Base-by-base conservation (phyloP, 1,140 invertebrate species). In the Phocides pigmalion region DNA sequence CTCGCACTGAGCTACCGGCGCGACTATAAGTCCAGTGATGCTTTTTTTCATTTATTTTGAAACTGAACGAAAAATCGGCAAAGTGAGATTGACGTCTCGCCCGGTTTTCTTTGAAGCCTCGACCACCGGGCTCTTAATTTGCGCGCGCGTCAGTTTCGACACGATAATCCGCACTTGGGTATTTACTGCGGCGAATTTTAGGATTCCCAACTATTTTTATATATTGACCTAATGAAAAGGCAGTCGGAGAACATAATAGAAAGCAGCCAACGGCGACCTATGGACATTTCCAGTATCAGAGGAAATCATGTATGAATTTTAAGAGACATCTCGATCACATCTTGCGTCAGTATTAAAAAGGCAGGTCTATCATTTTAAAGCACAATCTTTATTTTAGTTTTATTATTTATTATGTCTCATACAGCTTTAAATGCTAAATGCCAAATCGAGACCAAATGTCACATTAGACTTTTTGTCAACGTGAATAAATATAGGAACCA, bases 1-100 rank as follows among this genome's bases (percentile, higher is more conserved):
- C 73, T 79, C 76, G 75, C 75, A 89, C 87, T 87, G 87, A 86
- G 81, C 78, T 70, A 74, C 72, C 66, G 70, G 59, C 68, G 72
- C 81, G 78, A 76, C 78, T n/a, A n/a, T n/a, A 77, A 82, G 79
- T 72, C 69, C 70, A 76, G 72, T 72, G 71, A 61, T 72, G 73
- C 28, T 74, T 82, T 79, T 81, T 83, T 84, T 79, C 62, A 80
- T 79, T 85, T 85, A 79, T 85, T 87, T 84, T 84, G 68, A 81
- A 79, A 81, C 79, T 83, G 77, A 73, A 82, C 76, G 73, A 82
- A 79, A 89, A 89, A 84, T 82, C 73, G 51, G 74, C 74, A 64
- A 70, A 63, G 51, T 62, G 59, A 79, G 76, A 81, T 79, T 79
- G 76, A 81, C 78, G 74, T 65, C 51, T 73, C 68, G 68, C 41